These are phyloP conservation scores for Lateolabrax maculatus DNA, from an alignment of 2,797 vertebrate species.

Conservation along the genomic window DNA sequence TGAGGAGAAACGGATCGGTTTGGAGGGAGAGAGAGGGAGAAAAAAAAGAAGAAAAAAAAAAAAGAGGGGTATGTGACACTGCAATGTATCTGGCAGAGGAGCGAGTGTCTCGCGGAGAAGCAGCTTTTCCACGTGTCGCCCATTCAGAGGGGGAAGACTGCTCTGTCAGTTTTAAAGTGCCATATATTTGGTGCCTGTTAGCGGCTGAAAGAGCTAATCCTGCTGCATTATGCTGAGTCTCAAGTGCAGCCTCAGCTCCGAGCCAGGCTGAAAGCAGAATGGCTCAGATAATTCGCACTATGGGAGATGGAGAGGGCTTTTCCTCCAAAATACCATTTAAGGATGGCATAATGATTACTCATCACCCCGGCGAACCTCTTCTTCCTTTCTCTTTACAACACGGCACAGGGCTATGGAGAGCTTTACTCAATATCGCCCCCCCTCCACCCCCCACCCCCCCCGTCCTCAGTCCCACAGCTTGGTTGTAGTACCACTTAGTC, in stretches of 20 bases:
- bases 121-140: constrained; percentile 79
- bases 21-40: constrained; percentile 74
- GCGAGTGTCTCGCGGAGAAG: constrained; percentile 75
- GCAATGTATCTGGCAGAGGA: constrained; percentile 79
- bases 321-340: constrained; percentile 73
- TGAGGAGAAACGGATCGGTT: constrained; percentile 81
- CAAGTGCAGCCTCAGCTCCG: constrained; percentile 53
- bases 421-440: constrained; percentile 80
- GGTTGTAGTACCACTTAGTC: constrained; percentile 65
- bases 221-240: constrained; percentile 49
- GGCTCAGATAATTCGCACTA: constrained; percentile 67
- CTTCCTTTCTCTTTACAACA: constrained; percentile 50
- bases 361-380: constrained; percentile 71
- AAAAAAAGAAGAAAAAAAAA: too few species aligned
- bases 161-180: constrained; percentile 77
- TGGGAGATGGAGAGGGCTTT: constrained; percentile 54
- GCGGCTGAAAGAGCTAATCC: constrained; percentile 67
- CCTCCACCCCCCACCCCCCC: too few species aligned
- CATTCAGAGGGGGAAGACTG: constrained; percentile 69
- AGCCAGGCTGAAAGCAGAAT: constrained; percentile 27
- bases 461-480: constrained; percentile 40
- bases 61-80: constrained; percentile 77
- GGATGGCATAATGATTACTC: constrained; percentile 72
- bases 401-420: constrained; percentile 75
- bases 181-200: constrained; percentile 78